Evolutionary conservation across 1,140 invertebrate species (phyloP).

Genomic region (Drosophila arizonae): DNA sequence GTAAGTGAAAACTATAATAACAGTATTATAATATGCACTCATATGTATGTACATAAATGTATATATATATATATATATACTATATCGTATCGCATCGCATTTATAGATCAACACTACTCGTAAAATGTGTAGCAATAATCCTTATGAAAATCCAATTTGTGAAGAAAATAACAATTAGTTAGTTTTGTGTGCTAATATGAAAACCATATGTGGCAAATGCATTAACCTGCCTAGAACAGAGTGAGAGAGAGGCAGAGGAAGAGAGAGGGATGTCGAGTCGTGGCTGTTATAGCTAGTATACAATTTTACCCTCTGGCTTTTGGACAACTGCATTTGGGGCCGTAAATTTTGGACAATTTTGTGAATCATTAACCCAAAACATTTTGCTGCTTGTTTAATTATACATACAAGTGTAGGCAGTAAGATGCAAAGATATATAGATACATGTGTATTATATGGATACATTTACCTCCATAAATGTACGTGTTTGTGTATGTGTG

Average conservation of each 20-base stretch:
- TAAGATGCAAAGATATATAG: conserved; percentile 31
- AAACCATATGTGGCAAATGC: conserved; percentile 57
- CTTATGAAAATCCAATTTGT: conserved; percentile 73
- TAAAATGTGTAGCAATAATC: conserved; percentile 50
- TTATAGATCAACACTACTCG: conserved; percentile 24
- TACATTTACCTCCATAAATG: conserved; percentile 1
- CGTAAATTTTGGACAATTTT: conserved; percentile 74
- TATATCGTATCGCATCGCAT: conserved; percentile 7
- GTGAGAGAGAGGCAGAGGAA: not conserved
- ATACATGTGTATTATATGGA: conserved; percentile 21
- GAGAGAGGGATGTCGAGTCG: not conserved
- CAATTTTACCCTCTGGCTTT: conserved; percentile 21
- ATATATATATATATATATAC: conserved; percentile 1
- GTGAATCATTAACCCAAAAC: conserved; percentile 77
- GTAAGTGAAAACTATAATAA: conserved; percentile 32
- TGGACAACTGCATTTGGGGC: conserved; percentile 42
- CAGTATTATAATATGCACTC: conserved; percentile 46
- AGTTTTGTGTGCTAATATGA: conserved; percentile 50
- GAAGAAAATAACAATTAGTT: conserved; percentile 77
- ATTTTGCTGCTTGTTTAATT: conserved; percentile 76
- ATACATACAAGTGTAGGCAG: conserved; percentile 48
- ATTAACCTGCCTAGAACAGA: conserved; percentile 66
- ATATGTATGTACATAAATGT: too few relatives aligned
- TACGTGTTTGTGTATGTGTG: not conserved
- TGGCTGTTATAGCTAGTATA: conserved; percentile 5